Evolutionary conservation across 2,888 invertebrate species (phyloP).

Genomic region (Germaria angustata): DNA sequence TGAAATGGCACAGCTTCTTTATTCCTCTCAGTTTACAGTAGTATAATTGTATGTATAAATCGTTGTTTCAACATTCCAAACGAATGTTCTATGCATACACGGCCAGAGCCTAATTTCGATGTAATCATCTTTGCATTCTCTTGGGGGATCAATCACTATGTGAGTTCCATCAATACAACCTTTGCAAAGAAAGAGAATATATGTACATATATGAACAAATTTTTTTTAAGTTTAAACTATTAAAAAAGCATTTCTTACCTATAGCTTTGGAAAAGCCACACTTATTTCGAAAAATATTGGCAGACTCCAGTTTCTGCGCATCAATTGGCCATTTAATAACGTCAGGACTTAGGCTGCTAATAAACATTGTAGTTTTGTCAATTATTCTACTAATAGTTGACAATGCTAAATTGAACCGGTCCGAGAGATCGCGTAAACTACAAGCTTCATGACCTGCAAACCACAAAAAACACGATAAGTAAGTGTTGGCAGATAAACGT

Average conservation of each 20-base stretch:
- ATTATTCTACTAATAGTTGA: neutral
- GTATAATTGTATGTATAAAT: neutral
- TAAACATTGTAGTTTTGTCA: neutral
- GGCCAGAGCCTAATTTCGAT: neutral
- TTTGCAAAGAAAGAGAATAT: neutral
- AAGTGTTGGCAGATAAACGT: neutral
- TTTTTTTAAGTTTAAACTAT: too few species aligned
- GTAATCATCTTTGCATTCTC: neutral
- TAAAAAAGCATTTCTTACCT: too few species aligned
- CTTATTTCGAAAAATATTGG: neutral
- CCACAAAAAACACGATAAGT: neutral
- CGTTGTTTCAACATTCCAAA: neutral
- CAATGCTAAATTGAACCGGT: neutral
- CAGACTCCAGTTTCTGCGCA: neutral
- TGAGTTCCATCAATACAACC: neutral
- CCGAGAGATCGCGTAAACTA: neutral
- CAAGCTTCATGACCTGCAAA: neutral
- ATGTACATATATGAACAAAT: neutral
- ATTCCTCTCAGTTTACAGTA: too few species aligned
- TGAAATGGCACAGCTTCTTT: neutral
- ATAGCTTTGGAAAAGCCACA: neutral
- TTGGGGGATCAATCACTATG: conserved; percentile 14
- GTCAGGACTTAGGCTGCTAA: neutral
- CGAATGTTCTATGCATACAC: neutral
- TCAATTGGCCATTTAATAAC: neutral